Evolutionary conservation across 2,113 vertebrate genomes (phyloP), one percentile per base, ranked within the genome.

Genomic region (Crotophaga sulcirostris): DNA sequence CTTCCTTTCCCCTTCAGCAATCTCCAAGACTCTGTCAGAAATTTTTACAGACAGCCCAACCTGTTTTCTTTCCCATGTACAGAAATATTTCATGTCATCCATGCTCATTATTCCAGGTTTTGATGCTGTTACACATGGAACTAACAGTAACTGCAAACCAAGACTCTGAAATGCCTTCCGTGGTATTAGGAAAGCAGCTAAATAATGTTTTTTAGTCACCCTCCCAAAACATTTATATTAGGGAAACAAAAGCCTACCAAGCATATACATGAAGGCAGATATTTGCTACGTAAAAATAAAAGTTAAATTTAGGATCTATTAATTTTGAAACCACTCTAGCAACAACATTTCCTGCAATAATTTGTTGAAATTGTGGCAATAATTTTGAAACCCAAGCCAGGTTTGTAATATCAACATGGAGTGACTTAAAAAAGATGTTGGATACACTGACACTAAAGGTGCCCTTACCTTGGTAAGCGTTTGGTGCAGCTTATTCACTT

Each of bases 391-490:
- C 19, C 45, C 62, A 79, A 69, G 25, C 10, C 25, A 45, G 8
- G 20, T 55, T 90, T 80, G 28, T 16, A 59, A 29, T 7, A 24
- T 5, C 7, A 93, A 52, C 1, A 1, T 1, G 7, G 13, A 86
- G 31, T 8, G 58, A 47, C 1, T 5, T 4, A 5, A 52, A 72
- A n/a, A 58, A 6, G 28, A 6, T 13, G 20, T 63, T 11, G 69
- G 5, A 20, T 34, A 36, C 67, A 49, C 1, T 4, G 58, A 64
- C 19, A 34, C 10, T 76, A 45, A 82, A 92, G 17, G 19, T 66
- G 18, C 14, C 26, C 97, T 97, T 95, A 99, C 99, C 99, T 98
- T 95, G 64, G 76, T 12, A 0, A 98, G 52, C 2, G 47, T 90
- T 25, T 97, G 89, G n/a, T 94, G 87, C 3, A 99, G 98, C 51